Evolutionary conservation across 1,140 invertebrate genomes (phyloP).

Genomic region (Mercenaria mercenaria): DNA sequence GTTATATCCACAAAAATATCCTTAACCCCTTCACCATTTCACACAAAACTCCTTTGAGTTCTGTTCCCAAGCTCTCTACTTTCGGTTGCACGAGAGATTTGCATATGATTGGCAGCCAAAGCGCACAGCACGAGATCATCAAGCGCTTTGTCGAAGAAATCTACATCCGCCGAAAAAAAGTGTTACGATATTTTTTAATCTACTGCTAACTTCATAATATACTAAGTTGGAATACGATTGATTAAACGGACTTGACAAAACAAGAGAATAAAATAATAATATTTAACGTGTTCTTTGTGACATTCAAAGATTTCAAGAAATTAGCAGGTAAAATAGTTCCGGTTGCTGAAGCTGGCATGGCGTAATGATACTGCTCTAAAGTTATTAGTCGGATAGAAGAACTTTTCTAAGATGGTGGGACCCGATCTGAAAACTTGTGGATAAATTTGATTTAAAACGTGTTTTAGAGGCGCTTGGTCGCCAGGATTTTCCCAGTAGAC

Average conservation of each 20-base stretch:
- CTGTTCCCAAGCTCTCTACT: not conserved
- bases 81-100: constrained; percentile 45
- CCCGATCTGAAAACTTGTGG: not conserved
- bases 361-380: not conserved
- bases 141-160: not conserved
- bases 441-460: constrained; percentile 23
- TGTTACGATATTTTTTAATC: not conserved
- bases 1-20: not conserved
- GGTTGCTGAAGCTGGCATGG: constrained; percentile 12
- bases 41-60: not conserved
- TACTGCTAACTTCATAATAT: not conserved
- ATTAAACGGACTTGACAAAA: too few species aligned
- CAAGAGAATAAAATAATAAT: too few species aligned
- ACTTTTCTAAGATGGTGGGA: constrained; percentile 68
- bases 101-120: constrained; percentile 72
- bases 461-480: constrained; percentile 49
- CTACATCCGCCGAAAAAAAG: constrained; percentile 17
- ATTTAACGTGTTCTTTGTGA: too few species aligned
- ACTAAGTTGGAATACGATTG: too few species aligned
- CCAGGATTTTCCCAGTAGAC: constrained; percentile 29
- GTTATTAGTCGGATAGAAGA: constrained; percentile 46
- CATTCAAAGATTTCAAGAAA: too few species aligned
- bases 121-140: constrained; percentile 4
- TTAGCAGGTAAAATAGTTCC: constrained; percentile 50
- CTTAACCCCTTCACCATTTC: not conserved